A percentile compares a stretch with the other conserved stretches of the same genome.
Conservation (phyloP, 2,797 vertebrate species). For the Rhynchonycteris naso region DNA sequence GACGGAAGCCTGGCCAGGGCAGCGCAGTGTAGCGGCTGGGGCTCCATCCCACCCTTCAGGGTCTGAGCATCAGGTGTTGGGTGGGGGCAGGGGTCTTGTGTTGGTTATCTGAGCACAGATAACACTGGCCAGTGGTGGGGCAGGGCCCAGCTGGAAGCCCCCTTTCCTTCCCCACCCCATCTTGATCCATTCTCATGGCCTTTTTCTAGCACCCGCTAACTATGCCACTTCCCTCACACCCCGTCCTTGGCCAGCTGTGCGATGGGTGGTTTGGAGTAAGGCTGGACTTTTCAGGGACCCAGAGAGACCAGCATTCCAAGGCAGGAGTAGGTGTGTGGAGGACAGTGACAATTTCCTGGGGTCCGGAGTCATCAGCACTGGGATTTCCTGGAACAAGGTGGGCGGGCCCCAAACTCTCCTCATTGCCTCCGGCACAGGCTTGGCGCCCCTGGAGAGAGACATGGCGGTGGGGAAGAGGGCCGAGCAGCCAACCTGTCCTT, state of each 20-base stretch:
- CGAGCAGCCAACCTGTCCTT: fast-evolving
- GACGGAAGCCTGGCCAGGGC: fast-evolving
- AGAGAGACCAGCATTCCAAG: neutral
- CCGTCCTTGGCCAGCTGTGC: fast-evolving
- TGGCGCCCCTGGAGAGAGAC: fast-evolving
- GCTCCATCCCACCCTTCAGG: fast-evolving
- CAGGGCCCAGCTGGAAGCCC: neutral
- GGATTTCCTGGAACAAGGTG: neutral
- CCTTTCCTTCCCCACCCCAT: fast-evolving
- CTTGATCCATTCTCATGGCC: fast-evolving
- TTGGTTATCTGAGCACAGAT: neutral
- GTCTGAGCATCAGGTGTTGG: fast-evolving
- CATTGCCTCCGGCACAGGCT: fast-evolving
- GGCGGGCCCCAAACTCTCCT: neutral
- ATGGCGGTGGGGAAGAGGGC: fast-evolving
- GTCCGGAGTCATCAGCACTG: fast-evolving
- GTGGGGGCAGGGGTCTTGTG: fast-evolving
- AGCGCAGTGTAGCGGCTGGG: fast-evolving
- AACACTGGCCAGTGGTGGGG: fast-evolving
- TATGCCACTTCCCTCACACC: neutral
- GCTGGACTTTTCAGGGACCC: neutral
- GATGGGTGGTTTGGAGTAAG: neutral
- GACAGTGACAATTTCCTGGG: fast-evolving
- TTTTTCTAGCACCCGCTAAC: too few relatives aligned
- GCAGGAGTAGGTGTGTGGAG: fast-evolving